Evolutionary conservation across 2,888 invertebrate species (phyloP), one percentile per base, ranked within the genome.

Genomic region (Acleris emargana): DNA sequence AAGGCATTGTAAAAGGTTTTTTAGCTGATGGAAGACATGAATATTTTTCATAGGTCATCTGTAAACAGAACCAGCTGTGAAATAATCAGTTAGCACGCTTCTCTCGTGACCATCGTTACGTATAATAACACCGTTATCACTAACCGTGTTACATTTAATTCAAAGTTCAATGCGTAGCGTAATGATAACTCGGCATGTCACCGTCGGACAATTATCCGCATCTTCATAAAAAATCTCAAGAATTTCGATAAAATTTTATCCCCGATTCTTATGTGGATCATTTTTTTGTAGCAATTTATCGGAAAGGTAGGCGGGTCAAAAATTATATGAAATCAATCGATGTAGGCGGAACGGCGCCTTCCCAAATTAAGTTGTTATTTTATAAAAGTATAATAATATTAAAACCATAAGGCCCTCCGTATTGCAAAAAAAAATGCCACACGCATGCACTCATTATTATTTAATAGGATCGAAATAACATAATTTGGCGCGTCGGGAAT

Each of bases 291-390:
- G 72, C 78, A 78, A 80, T 84, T 77, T 76, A 80, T 80, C 81
- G 81, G 76, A 84, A 81, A 71, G 70, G 78, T 81, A 80, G 81
- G 82, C 83, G 86, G 86, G 74, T 78, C 80, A 83, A 85, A 88
- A 87, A 89, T 91, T 89, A 90, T 83, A 88, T 81, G 82, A 87
- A 91, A 88, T 89, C 87, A 89, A 89, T 88, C 82, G 85, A 85
- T 73, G 84, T 80, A 83, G 89, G 89, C 88, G 89, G 89, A 77
- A 72, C 84, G 85, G 89, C 86, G 89, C 90, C 89, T 87, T 77
- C 82, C 82, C 82, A 87, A 89, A 92, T 92, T 91, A 88, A 90
- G 91, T 89, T 88, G 88, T 91, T 89, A 89, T 80, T 80, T 71
- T 79, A 80, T 81, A 82, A 86, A 87, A 83, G 85, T 83, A 86